Evolutionary conservation across 2,113 vertebrate species (phyloP).

Genomic region (Illadopsis cleaveri): DNA sequence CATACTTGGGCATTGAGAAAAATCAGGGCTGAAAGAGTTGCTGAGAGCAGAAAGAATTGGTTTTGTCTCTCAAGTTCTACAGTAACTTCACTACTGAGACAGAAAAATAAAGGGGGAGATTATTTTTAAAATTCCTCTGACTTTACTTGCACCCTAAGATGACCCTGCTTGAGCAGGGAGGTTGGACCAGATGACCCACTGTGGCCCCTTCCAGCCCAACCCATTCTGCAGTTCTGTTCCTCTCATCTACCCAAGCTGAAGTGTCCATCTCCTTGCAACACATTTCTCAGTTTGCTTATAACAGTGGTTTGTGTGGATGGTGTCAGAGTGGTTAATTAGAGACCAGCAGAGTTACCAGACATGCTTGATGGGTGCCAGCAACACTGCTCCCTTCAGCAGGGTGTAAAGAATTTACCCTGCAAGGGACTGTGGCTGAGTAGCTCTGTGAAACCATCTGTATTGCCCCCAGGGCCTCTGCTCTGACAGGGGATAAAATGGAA

Average conservation of each 20-base stretch:
- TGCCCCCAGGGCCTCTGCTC: neutral
- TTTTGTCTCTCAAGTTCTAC: neutral
- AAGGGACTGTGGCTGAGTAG: rapidly evolving
- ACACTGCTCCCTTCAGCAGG: neutral
- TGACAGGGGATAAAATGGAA: neutral
- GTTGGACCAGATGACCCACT: neutral
- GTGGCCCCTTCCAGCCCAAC: neutral
- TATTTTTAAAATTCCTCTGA: neutral
- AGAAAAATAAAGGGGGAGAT: neutral
- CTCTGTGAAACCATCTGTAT: neutral
- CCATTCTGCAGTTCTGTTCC: neutral
- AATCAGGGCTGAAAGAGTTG: neutral
- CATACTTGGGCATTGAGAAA: neutral
- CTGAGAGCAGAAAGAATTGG: neutral
- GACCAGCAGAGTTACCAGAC: neutral
- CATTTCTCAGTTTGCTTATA: neutral
- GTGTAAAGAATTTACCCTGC: neutral
- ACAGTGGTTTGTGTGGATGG: neutral
- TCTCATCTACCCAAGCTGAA: neutral
- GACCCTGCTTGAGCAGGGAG: neutral
- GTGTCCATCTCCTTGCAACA: neutral
- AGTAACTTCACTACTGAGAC: neutral
- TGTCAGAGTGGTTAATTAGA: neutral
- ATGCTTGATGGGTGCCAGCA: neutral
- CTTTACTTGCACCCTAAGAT: too few relatives aligned